Conservation (phyloP, 2,797 vertebrate genomes). For the Notolabrus celidotus region DNA sequence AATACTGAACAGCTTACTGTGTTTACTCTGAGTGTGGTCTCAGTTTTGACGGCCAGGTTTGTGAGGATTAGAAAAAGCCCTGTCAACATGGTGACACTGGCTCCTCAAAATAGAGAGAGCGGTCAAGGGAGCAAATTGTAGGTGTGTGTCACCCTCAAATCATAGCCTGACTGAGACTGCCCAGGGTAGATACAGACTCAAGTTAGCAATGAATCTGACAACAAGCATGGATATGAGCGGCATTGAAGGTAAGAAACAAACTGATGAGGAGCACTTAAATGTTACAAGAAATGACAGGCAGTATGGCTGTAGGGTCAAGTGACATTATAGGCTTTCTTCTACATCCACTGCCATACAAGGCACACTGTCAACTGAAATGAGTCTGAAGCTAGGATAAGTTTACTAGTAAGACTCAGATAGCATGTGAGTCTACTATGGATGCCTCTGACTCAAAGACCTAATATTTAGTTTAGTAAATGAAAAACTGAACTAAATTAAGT, state of each 20-base stretch:
- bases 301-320: slow-evolving; percentile 3
- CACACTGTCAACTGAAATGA: slow-evolving; percentile 1
- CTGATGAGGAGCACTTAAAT: background rate
- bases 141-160: slow-evolving; percentile 29
- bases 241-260: slow-evolving; percentile 73
- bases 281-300: background rate
- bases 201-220: slow-evolving; percentile 20
- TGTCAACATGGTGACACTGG: slow-evolving; percentile 64
- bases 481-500: no score
- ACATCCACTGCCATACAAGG: background rate
- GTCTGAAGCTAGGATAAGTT: background rate
- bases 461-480: no score
- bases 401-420: background rate
- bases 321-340: background rate
- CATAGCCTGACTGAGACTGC: slow-evolving; percentile 50
- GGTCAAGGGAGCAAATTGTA: slow-evolving; percentile 66
- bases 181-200: slow-evolving; percentile 31
- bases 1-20: slow-evolving; percentile 5
- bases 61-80: slow-evolving; percentile 72
- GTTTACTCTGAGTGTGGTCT: slow-evolving; percentile 29
- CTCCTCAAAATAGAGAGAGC: slow-evolving; percentile 79
- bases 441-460: background rate
- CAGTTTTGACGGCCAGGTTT: slow-evolving; percentile 66
- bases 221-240: slow-evolving; percentile 50
- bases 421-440: background rate